These are phyloP conservation scores for Drosophila maculinotata DNA, from an alignment of 2,888 invertebrate species.

Conservation along the genomic window DNA sequence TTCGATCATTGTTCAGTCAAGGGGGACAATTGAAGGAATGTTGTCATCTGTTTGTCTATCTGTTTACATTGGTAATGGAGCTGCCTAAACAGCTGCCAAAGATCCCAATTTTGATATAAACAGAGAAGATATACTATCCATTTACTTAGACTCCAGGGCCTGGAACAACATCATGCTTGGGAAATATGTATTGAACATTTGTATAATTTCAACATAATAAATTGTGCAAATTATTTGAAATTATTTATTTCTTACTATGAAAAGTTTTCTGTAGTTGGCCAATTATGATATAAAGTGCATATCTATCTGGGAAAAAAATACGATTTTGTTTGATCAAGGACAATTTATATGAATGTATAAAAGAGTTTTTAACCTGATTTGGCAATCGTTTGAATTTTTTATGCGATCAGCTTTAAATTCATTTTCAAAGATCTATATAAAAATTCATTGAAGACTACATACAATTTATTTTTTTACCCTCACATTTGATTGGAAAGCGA, in stretches of 20 bases:
- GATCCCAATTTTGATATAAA: slow-evolving; percentile 26
- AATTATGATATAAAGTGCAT: too few species aligned
- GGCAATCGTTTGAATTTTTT: too few species aligned
- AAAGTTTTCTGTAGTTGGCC: neutral
- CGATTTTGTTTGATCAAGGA: too few species aligned
- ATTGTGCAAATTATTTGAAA: neutral
- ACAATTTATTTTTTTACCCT: too few species aligned
- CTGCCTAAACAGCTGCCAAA: slow-evolving; percentile 42
- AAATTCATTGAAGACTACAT: too few species aligned
- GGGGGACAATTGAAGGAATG: slow-evolving; percentile 63
- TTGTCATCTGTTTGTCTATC: slow-evolving; percentile 66
- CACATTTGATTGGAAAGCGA: too few species aligned
- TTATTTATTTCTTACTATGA: neutral
- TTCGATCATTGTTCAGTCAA: slow-evolving; percentile 34
- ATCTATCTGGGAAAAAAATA: too few species aligned
- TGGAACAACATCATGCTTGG: neutral
- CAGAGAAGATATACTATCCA: neutral
- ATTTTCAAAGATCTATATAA: too few species aligned
- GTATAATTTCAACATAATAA: neutral
- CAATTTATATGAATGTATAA: too few species aligned
- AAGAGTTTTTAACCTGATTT: too few species aligned
- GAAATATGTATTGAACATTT: too few species aligned
- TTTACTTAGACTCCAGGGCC: slow-evolving; percentile 1
- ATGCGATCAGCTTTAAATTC: too few species aligned
- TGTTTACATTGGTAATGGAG: slow-evolving; percentile 51